Base-by-base conservation (phyloP, 2,113 vertebrate species). In the Chionomys nivalis region DNA sequence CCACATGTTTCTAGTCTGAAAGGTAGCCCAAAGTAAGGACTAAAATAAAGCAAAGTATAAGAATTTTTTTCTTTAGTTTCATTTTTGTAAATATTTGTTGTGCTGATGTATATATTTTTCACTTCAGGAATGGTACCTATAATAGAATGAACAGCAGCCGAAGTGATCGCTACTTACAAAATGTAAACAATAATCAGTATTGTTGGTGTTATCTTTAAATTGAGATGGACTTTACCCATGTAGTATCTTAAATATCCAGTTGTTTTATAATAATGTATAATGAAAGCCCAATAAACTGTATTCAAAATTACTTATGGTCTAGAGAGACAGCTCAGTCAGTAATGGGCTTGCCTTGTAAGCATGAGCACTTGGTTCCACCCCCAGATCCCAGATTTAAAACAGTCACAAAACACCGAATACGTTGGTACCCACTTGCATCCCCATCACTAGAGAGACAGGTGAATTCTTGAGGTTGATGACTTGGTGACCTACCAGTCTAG, bases 201-300 rank as follows among this genome's bases (percentile, higher is more conserved):
- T 66, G 36, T 26, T 65, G 1, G 81, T 13, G 87, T 87, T 93
- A 93, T 6, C 26, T 95, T 94, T 93, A 87, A 73, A 49, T 31
- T 36, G 21, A 93, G 93, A 83, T 81, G 49, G 3, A 90, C 88
- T 77, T 96, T 77, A 90, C 63, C 61, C 86, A 82, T 94, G 12
- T 68, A 94, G 83, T 63, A 87, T 87, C 23, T 55, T 90, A 82
- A 94, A 58, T 73, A 75, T 11, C 70, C 58, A 49, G 13, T 93
- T 39, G 81, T 4, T 73, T 1, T 66, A 26, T 68, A 19, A 7
- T 89, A 76, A 83, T 14, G 8, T 87, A 79, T 83, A 82, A 77
- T 89, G 75, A 76, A 16, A 94, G 0, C 49, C 31, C 58, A 82
- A 31, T 87, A 93, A 93, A 83, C 65, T 75, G 75, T 70, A 49